Percentiles rank a stretch among this genome's conserved stretches.
Conservation (phyloP, 2,113 vertebrate species). For the Tympanuchus pallidicinctus region DNA sequence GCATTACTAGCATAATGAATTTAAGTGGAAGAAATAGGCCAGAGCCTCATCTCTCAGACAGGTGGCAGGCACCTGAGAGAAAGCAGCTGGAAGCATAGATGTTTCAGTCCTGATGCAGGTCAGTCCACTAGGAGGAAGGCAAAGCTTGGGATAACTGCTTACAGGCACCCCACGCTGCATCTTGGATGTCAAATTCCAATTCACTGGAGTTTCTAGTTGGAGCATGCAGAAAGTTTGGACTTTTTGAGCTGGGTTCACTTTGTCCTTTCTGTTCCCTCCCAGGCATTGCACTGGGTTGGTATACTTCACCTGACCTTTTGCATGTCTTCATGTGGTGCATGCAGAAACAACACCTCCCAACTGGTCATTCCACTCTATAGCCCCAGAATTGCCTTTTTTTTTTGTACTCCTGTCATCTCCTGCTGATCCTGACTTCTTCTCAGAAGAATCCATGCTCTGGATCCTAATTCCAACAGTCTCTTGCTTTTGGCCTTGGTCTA, state of each 20-base stretch:
- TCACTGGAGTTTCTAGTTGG: rapidly evolving
- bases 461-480: neutral
- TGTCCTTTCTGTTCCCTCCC: neutral
- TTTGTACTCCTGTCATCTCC: rapidly evolving
- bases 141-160: neutral
- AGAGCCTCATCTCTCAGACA: neutral
- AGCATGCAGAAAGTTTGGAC: neutral
- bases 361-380: neutral
- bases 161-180: neutral
- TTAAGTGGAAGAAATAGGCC: neutral
- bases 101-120: neutral
- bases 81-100: neutral
- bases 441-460: neutral
- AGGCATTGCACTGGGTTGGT: neutral
- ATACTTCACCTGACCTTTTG: neutral
- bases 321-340: neutral
- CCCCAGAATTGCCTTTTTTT: neutral
- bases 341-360: neutral
- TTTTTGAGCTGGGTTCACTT: neutral
- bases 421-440: neutral
- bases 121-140: neutral
- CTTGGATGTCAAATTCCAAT: neutral
- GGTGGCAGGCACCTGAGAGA: neutral
- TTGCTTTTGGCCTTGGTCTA: neutral
- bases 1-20: neutral